These are phyloP conservation scores for Aurelia sp. DNA, from an alignment of 30 jellyfish, hydroid and myxozoan genomes.

Conservation along the genomic window DNA sequence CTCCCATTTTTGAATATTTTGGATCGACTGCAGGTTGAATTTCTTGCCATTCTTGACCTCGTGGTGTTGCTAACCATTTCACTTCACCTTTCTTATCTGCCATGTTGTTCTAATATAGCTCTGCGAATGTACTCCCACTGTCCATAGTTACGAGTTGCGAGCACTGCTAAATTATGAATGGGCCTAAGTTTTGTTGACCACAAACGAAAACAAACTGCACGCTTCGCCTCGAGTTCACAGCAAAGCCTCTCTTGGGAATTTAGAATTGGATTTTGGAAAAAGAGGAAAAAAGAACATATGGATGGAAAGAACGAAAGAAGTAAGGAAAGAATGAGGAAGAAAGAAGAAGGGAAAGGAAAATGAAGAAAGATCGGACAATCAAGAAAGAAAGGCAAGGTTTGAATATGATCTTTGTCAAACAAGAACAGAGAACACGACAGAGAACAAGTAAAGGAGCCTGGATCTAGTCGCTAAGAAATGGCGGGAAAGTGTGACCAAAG, in stretches of 20 bases:
- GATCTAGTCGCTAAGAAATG: no score
- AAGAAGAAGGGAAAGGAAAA: no score
- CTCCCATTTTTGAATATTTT: slow-evolving; percentile 90
- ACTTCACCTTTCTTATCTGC: slow-evolving; percentile 81
- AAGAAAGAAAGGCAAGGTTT: no score
- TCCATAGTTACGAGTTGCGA: not conserved
- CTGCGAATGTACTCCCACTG: not conserved
- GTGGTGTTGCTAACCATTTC: slow-evolving; percentile 49
- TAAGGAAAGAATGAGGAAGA: no score
- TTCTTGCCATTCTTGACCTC: slow-evolving; percentile 43
- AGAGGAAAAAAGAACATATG: no score
- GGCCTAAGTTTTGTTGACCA: slow-evolving; percentile 15
- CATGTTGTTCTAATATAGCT: slow-evolving; percentile 31
- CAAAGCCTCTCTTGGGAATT: not conserved
- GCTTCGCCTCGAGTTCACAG: slow-evolving; percentile 34
- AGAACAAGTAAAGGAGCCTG: no score
- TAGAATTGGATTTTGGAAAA: no score
- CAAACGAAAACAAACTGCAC: slow-evolving; percentile 73
- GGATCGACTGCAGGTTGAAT: slow-evolving; percentile 69
- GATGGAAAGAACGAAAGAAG: no score
- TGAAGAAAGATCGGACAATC: no score
- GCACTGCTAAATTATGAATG: slow-evolving; percentile 15
- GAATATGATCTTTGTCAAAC: no score
- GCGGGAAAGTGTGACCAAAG: no score
- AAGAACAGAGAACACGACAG: no score